Percentiles rank a stretch among this genome's conserved stretches.
phyloP scores from a whole-genome alignment of 2,113 vertebrate genomes.

The Mugil cephalus region DNA sequence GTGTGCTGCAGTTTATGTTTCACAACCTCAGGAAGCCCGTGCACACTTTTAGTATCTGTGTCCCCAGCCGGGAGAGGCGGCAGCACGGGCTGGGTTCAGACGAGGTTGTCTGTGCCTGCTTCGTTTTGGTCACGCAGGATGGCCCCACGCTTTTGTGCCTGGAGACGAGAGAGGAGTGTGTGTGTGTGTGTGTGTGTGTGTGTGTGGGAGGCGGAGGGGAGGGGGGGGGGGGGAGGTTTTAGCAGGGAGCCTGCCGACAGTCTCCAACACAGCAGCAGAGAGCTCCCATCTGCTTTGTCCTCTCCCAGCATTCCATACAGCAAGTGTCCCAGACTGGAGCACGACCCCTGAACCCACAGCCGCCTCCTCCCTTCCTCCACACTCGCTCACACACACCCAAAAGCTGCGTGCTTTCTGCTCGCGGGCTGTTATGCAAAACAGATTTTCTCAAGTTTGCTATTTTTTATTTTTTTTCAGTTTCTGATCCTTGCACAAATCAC shows the following conservation, averaged over 20 bases:
- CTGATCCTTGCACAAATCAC: background rate
- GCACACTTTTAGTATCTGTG: constrained; percentile 50
- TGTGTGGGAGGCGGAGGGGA: constrained; percentile 15
- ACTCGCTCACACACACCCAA: constrained; percentile 30
- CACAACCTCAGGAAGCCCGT: constrained; percentile 73
- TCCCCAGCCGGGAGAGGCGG: constrained; percentile 60
- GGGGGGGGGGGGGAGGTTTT: background rate
- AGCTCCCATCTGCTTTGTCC: constrained; percentile 84
- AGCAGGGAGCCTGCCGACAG: constrained; percentile 43
- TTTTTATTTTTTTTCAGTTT: background rate
- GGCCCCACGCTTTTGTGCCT: constrained; percentile 74
- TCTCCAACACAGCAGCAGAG: constrained; percentile 62
- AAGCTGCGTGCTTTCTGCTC: constrained; percentile 31
- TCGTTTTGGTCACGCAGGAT: constrained; percentile 75
- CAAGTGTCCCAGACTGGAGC: constrained; percentile 76
- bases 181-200: too few species aligned
- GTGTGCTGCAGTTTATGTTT: constrained; percentile 66
- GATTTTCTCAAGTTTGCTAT: constrained; percentile 15
- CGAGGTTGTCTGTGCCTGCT: constrained; percentile 70
- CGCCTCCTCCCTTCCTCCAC: constrained; percentile 55
- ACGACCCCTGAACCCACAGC: constrained; percentile 68
- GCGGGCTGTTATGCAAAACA: constrained; percentile 24
- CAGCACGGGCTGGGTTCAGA: constrained; percentile 64
- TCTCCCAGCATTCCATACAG: constrained; percentile 77
- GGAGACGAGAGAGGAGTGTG: constrained; percentile 29